Evolutionary conservation across 2,113 vertebrate genomes (phyloP).

Genomic region (Abramis brama): DNA sequence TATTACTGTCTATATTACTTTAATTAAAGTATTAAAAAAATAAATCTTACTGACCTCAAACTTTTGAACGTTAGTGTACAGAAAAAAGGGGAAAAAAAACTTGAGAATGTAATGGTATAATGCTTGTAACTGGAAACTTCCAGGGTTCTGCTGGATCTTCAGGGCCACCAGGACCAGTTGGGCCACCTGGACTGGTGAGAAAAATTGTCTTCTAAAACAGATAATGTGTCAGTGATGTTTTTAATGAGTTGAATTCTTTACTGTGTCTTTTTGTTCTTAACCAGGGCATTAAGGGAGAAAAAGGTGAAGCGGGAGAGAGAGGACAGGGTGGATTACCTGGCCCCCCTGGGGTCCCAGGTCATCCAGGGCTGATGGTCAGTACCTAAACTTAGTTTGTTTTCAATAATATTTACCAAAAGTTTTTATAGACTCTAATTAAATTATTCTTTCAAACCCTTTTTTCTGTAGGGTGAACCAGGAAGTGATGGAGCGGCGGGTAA

Average conservation of each 20-base stretch:
- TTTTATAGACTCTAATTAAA: not conserved
- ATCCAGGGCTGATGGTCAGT: constrained; percentile 86
- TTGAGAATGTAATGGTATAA: constrained; percentile 6
- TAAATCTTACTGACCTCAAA: not conserved
- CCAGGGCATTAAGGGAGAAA: constrained; percentile 89
- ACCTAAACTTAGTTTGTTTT: constrained; percentile 2
- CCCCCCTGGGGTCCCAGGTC: constrained; percentile 85
- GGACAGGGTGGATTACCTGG: constrained; percentile 86
- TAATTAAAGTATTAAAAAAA: not conserved
- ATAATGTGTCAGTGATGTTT: not conserved
- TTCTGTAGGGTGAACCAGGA: constrained; percentile 87
- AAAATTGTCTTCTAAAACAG: constrained; percentile 3
- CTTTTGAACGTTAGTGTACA: not conserved
- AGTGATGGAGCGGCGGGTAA: constrained; percentile 83
- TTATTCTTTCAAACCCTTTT: not conserved
- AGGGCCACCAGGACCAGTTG: constrained; percentile 86
- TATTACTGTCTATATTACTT: too few species aligned
- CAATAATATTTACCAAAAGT: not conserved
- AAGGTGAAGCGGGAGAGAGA: constrained; percentile 85
- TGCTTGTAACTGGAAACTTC: not conserved
- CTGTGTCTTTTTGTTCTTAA: constrained; percentile 16
- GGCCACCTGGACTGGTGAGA: constrained; percentile 86
- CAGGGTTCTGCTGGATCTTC: constrained; percentile 85
- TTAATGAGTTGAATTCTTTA: not conserved
- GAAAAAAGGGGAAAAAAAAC: not conserved